phyloP scores from a whole-genome alignment of 23 tunicate genomes.

The Styela plicata region DNA sequence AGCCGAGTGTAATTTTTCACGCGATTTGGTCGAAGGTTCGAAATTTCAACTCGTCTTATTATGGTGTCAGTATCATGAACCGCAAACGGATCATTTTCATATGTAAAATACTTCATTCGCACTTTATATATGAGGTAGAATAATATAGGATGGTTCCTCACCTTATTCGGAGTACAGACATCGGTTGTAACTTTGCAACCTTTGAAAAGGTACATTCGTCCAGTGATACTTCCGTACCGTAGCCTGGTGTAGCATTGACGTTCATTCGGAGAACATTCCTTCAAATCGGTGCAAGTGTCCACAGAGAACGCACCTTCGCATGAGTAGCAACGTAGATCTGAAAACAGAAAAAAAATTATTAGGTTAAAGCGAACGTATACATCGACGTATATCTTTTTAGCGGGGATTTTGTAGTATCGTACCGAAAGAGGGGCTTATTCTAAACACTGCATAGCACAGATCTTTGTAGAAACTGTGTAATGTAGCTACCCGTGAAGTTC shows the following conservation, averaged over 20 bases:
- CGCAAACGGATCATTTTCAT: too few species aligned
- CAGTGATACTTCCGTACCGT: neutral
- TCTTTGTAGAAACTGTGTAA: neutral
- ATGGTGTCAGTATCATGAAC: too few species aligned
- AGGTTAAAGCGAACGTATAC: too few species aligned
- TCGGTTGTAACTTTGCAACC: slow-evolving; percentile 3
- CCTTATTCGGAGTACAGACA: neutral
- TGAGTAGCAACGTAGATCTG: slow-evolving; percentile 15
- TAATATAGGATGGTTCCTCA: neutral
- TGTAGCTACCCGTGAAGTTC: too few species aligned
- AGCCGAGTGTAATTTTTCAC: too few species aligned
- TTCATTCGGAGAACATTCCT: slow-evolving; percentile 1
- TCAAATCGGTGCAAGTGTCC: slow-evolving; percentile 1
- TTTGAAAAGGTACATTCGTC: slow-evolving; percentile 16
- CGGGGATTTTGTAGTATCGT: neutral
- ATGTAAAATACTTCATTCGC: too few species aligned
- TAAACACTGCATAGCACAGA: neutral
- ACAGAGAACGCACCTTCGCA: slow-evolving; percentile 7
- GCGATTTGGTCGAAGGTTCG: too few species aligned
- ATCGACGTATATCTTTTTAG: too few species aligned
- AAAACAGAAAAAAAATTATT: too few species aligned
- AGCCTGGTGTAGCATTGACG: slow-evolving; percentile 12
- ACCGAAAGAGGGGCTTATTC: neutral
- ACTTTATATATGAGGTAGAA: neutral
- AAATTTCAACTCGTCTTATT: too few species aligned